These are phyloP conservation scores for Ictalurus furcatus DNA, from an alignment of 2,113 vertebrate genomes.

Conservation along the genomic window DNA sequence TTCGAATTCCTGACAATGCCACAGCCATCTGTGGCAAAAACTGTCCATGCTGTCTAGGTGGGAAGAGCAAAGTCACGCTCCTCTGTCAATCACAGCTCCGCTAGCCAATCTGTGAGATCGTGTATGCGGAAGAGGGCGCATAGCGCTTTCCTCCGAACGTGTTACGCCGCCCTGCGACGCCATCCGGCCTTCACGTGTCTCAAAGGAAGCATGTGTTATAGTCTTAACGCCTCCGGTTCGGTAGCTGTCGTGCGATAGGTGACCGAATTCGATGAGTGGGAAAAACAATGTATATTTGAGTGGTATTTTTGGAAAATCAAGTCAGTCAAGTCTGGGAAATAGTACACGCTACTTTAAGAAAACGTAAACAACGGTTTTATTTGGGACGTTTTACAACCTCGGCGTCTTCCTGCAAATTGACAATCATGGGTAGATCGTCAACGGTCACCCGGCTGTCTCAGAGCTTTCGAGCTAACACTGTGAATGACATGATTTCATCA, in stretches of 20 bases:
- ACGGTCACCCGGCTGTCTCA: background rate
- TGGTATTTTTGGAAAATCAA: background rate
- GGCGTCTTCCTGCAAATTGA: background rate
- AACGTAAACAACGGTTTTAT: too few relatives aligned
- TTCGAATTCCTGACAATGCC: background rate
- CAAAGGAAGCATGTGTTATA: background rate
- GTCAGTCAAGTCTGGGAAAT: background rate
- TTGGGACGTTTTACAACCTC: too few relatives aligned
- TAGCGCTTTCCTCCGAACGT: background rate
- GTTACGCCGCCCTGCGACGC: background rate
- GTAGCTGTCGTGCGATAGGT: background rate
- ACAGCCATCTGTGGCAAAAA: background rate
- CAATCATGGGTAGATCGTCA: background rate
- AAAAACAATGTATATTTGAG: background rate
- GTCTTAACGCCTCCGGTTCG: background rate
- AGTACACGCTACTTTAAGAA: too few relatives aligned
- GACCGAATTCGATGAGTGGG: background rate
- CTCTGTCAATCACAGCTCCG: background rate
- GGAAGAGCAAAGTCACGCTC: background rate
- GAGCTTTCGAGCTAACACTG: background rate
- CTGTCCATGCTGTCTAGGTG: background rate
- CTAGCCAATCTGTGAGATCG: background rate
- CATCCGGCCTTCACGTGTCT: background rate
- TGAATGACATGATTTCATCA: background rate
- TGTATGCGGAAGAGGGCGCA: background rate